phyloP scores from a whole-genome alignment of 1,140 invertebrate genomes.

The Megalopta genalis region DNA sequence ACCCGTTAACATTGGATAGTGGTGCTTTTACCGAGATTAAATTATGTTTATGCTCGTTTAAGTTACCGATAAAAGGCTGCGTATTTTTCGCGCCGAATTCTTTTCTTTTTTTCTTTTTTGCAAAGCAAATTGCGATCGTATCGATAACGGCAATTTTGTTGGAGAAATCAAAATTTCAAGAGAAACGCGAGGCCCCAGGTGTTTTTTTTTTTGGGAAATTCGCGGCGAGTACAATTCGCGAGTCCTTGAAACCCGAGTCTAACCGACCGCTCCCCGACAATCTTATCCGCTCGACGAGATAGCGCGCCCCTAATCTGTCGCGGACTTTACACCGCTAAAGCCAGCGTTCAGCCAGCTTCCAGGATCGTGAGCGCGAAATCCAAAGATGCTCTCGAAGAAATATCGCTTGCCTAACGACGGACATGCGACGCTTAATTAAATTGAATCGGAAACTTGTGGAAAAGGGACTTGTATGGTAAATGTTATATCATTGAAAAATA shows the following conservation, averaged over 20 bases:
- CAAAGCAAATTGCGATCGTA: too few species aligned
- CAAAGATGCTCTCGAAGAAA: constrained; percentile 9
- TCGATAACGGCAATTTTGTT: too few species aligned
- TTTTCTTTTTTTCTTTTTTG: too few species aligned
- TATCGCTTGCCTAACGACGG: not conserved
- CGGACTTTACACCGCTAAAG: constrained; percentile 68
- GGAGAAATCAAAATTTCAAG: not conserved
- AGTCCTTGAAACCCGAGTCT: constrained; percentile 65
- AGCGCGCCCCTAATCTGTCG: constrained; percentile 67
- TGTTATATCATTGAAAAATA: not conserved
- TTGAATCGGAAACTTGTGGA: too few species aligned
- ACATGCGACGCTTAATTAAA: not conserved
- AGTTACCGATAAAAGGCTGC: not conserved
- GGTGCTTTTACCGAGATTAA: too few species aligned
- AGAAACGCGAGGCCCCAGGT: not conserved
- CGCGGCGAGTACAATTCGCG: not conserved
- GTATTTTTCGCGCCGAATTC: not conserved
- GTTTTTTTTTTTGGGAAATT: constrained; percentile 29
- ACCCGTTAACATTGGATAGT: too few species aligned
- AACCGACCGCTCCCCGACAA: constrained; percentile 57
- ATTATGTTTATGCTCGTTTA: too few species aligned
- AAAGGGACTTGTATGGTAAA: too few species aligned
- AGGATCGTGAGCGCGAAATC: constrained; percentile 53
- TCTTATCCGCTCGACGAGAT: constrained; percentile 71
- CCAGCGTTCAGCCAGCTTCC: constrained; percentile 48